Percentiles rank a stretch among this genome's conserved stretches.
These are phyloP conservation scores for Leucoma salicis DNA, from an alignment of 2,888 invertebrate genomes.

Conservation along the genomic window DNA sequence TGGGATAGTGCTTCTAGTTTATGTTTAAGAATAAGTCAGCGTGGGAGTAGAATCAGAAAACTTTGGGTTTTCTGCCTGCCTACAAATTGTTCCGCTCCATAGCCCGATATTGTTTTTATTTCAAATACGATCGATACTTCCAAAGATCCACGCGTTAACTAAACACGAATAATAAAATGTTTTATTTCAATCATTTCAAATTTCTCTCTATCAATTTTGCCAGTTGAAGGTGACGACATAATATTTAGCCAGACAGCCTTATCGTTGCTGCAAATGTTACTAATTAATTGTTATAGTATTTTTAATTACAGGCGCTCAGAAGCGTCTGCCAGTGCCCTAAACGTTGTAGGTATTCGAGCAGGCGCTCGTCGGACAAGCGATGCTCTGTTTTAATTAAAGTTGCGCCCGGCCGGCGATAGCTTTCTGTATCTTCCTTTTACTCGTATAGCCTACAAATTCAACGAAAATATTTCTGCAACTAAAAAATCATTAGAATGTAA, in stretches of 20 bases:
- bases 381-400: conserved; percentile 71
- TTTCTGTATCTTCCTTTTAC: conserved; percentile 35
- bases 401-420: conserved; percentile 38
- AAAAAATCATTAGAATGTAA: conserved; percentile 36
- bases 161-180: no score
- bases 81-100: no score
- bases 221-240: conserved; percentile 19
- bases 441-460: conserved; percentile 31
- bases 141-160: no score
- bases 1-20: no score
- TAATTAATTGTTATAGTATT: conserved; percentile 65
- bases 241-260: conserved; percentile 41
- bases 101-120: no score
- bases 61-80: no score
- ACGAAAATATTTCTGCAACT: conserved; percentile 34
- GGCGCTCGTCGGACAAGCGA: conserved; percentile 34
- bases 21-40: no score
- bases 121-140: no score
- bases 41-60: no score
- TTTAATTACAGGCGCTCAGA: conserved; percentile 65
- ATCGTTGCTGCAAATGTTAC: conserved; percentile 51
- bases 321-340: conserved; percentile 35
- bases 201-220: no score
- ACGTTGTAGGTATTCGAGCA: conserved; percentile 15
- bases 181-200: no score